Evolutionary conservation across 92 coral and sea anemone genomes (phyloP), one percentile per base, ranked within the genome.

Genomic region (Porites evermanni): DNA sequence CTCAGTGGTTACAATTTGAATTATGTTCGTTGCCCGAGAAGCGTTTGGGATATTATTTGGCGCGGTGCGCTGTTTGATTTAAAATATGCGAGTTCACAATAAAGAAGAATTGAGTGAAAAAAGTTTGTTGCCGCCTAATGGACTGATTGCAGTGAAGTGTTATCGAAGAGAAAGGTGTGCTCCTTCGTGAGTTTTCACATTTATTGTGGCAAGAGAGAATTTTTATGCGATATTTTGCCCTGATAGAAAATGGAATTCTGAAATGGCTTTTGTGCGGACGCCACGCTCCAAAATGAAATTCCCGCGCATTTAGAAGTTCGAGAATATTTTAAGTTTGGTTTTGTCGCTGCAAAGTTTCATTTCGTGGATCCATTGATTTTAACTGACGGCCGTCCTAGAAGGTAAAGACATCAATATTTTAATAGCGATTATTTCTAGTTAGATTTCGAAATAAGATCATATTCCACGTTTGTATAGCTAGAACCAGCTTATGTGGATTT

Each of bases 251-350:
- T 12, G 20, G 6, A 38, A 38, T 38, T 38, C 47, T 54, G 8
- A 81, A 32, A 73, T 16, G 80, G 18, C 72, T 17, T 26, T 23
- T 47, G 24, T 26, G 66, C 73, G 23, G 80, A 59, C 54, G 52
- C 87, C 87, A 83, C 74, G 74, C 80, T 67, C 13, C 20, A 71
- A 83, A 73, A 59, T 66, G 84, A 83, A 83, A 83, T 83, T 83
- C 87, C 87, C 87, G 87, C 87, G 87, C 87, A 83, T 83, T 83
- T 73, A 24, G 79, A 73, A 26, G 18, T 64, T 73, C 54, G 72
- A 63, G 69, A 76, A 77, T 83, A 83, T 83, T 83, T 74, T 74
- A 73, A 65, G 80, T 63, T 64, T 51, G 73, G 20, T 64, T 73
- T 44, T 72, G 56, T 16, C 52, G 24, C 20, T 9, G 64, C 47